phyloP scores from a whole-genome alignment of 2,113 vertebrate species.

The Guaruba guarouba region DNA sequence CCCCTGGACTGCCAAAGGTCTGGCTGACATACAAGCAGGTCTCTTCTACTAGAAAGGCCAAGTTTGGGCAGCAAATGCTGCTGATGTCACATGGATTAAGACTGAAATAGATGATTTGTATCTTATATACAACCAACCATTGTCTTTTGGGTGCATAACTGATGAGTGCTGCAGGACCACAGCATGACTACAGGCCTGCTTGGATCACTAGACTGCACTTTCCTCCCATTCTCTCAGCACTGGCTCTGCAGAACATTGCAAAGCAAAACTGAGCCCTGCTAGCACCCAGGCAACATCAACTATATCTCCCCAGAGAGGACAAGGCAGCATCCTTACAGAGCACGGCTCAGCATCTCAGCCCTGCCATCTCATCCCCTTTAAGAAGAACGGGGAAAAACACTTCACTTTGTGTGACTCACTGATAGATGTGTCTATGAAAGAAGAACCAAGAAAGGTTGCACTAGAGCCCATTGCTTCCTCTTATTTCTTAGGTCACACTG shows the following conservation, averaged over 20 bases:
- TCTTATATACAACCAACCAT: neutral
- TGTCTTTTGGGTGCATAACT: neutral
- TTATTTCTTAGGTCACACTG: neutral
- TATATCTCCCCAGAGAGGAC: neutral
- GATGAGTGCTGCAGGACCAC: neutral
- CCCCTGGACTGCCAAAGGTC: neutral
- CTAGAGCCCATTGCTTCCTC: neutral
- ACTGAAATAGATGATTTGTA: neutral
- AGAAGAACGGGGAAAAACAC: neutral
- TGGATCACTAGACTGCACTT: accelerated
- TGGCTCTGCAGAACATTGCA: neutral
- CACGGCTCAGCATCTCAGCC: accelerated
- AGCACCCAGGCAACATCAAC: neutral
- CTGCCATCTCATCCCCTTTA: neutral
- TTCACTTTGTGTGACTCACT: neutral
- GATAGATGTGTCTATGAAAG: neutral
- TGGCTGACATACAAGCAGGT: neutral
- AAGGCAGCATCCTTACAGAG: neutral
- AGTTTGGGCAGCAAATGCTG: neutral
- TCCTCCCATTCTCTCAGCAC: neutral
- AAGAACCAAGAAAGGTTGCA: neutral
- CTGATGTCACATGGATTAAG: neutral
- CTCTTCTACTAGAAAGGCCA: neutral
- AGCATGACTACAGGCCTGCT: neutral
- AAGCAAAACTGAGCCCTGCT: neutral